Evolutionary conservation across 2,797 vertebrate genomes (phyloP).

Genomic region (Myripristis jacobus): DNA sequence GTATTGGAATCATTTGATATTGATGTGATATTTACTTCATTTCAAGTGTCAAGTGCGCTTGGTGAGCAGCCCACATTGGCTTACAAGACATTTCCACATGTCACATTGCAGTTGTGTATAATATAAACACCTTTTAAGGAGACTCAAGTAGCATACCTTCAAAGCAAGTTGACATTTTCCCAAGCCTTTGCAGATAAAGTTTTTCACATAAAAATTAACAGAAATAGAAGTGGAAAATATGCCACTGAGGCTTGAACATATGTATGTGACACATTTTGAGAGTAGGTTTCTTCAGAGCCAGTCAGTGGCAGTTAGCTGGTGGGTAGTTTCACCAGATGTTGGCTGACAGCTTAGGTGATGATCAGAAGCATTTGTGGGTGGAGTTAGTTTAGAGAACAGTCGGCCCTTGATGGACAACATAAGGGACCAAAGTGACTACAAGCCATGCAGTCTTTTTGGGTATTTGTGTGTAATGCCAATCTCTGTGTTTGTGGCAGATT

Average conservation of each 20-base stretch:
- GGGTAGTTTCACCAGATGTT: constrained; percentile 83
- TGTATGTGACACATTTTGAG: constrained; percentile 72
- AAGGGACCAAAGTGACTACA: constrained; percentile 82
- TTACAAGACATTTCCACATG: constrained; percentile 42
- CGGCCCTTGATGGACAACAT: constrained; percentile 83
- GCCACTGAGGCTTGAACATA: constrained; percentile 61
- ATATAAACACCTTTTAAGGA: neutral
- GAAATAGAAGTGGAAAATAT: constrained; percentile 58
- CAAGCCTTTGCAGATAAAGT: constrained; percentile 57
- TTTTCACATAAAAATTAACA: constrained; percentile 53
- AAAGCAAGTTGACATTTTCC: constrained; percentile 60
- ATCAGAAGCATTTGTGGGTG: constrained; percentile 82
- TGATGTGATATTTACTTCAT: constrained; percentile 52
- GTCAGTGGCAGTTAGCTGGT: constrained; percentile 74
- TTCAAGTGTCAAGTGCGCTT: neutral
- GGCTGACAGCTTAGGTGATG: constrained; percentile 83
- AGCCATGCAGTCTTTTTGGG: constrained; percentile 75
- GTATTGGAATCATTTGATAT: constrained; percentile 35
- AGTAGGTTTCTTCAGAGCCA: constrained; percentile 67
- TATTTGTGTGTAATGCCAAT: constrained; percentile 73
- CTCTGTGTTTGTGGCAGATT: constrained; percentile 49
- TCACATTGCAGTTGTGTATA: constrained; percentile 11
- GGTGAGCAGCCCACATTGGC: constrained; percentile 25
- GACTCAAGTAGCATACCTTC: neutral
- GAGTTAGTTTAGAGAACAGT: constrained; percentile 79